Conservation (phyloP, 2,797 vertebrate species). For the Zenarchopterus dispar region DNA sequence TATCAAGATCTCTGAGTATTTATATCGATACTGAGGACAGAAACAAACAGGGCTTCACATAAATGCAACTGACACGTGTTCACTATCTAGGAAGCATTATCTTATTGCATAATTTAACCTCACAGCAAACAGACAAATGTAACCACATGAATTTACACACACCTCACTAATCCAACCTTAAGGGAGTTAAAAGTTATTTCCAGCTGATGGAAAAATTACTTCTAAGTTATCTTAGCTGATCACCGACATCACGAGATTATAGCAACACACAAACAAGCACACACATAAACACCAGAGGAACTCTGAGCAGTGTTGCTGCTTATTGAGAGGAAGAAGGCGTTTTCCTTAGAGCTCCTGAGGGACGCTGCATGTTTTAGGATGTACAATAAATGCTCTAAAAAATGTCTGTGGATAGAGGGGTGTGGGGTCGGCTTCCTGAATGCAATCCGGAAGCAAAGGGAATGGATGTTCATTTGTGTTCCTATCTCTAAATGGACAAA, state of each 20-base stretch:
- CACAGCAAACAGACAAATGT: slow-evolving; percentile 1
- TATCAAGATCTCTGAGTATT: too few species aligned
- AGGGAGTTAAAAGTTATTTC: slow-evolving; percentile 22
- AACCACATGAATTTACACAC: not conserved
- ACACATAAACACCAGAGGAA: slow-evolving; percentile 21
- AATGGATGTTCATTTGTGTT: slow-evolving; percentile 50
- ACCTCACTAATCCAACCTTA: not conserved
- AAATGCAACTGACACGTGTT: not conserved
- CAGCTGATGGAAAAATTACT: slow-evolving; percentile 18
- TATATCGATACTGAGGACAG: not conserved
- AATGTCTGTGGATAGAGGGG: slow-evolving; percentile 29
- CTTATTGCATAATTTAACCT: slow-evolving; percentile 1
- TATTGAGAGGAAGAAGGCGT: slow-evolving; percentile 68
- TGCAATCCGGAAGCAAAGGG: slow-evolving; percentile 62
- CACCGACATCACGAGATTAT: slow-evolving; percentile 17
- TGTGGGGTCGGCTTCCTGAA: slow-evolving; percentile 64
- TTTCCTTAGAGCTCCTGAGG: slow-evolving; percentile 68
- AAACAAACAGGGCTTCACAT: not conserved
- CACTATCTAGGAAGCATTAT: not conserved
- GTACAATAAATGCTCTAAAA: slow-evolving; percentile 70
- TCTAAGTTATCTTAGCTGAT: slow-evolving; percentile 31
- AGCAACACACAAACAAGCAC: slow-evolving; percentile 13
- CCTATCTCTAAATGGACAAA: slow-evolving; percentile 17
- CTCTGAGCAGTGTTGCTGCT: slow-evolving; percentile 39
- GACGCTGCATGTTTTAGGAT: slow-evolving; percentile 71